Conservation (phyloP, 2,113 vertebrate genomes). For the Nymphicus hollandicus region DNA sequence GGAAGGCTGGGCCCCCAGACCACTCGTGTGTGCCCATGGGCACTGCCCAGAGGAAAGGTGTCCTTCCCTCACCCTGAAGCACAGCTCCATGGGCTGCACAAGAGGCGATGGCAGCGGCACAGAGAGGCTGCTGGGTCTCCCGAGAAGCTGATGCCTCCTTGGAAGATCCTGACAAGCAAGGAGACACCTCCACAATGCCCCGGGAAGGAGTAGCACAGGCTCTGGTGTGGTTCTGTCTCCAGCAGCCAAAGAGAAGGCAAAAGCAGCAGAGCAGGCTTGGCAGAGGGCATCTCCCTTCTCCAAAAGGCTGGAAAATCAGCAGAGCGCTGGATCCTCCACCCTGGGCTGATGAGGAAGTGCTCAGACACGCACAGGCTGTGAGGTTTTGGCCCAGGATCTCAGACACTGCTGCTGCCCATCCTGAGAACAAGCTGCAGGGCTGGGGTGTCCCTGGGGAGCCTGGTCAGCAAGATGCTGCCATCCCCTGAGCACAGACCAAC, state of each 20-base stretch:
- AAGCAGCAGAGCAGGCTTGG: background rate
- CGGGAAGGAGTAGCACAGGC: accelerated
- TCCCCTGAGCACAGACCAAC: background rate
- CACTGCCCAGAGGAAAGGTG: background rate
- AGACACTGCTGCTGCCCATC: background rate
- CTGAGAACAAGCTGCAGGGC: background rate
- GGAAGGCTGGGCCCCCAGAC: background rate
- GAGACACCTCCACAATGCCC: background rate
- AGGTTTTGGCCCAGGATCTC: background rate
- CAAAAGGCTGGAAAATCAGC: background rate
- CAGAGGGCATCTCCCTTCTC: background rate
- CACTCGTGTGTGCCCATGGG: background rate
- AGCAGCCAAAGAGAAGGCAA: background rate
- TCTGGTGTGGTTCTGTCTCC: background rate
- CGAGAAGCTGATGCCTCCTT: background rate
- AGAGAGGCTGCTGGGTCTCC: background rate
- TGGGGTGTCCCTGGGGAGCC: background rate
- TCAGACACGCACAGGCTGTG: accelerated
- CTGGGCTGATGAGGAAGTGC: accelerated
- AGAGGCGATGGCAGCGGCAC: background rate
- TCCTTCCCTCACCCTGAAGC: background rate
- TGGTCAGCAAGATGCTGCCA: background rate
- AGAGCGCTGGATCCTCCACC: background rate
- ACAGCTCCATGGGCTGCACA: background rate
- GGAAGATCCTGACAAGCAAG: background rate